These are phyloP conservation scores for Heliothis peltigera DNA, from an alignment of 2,888 invertebrate genomes.

Conservation along the genomic window DNA sequence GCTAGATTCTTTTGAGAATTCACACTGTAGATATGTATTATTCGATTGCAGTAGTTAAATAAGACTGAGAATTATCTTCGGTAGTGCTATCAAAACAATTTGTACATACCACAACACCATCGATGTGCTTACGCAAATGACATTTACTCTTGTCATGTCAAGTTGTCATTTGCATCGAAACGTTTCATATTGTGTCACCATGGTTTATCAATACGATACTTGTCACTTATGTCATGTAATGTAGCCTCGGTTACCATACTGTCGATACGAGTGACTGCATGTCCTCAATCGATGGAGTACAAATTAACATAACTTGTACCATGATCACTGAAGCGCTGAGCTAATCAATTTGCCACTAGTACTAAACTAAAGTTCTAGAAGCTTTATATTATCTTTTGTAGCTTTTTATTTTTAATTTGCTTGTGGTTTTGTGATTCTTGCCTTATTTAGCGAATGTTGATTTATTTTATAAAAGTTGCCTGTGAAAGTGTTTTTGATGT, in stretches of 20 bases:
- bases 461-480: neutral
- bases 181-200: constrained; percentile 54
- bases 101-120: neutral
- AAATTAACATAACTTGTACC: constrained; percentile 77
- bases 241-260: constrained; percentile 58
- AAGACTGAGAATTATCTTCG: neutral
- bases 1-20: neutral
- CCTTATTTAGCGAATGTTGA: neutral
- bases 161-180: constrained; percentile 34
- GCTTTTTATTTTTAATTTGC: constrained; percentile 4
- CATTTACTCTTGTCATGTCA: constrained; percentile 26
- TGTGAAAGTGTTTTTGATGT: neutral
- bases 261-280: constrained; percentile 61
- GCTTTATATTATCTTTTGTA: neutral
- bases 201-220: constrained; percentile 54
- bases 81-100: neutral
- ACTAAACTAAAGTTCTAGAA: no score
- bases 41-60: no score
- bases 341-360: constrained; percentile 38
- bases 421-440: neutral
- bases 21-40: no score
- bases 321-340: constrained; percentile 49
- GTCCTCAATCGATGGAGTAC: constrained; percentile 69
- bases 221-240: constrained; percentile 58
- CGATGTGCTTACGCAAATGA: neutral